Evolutionary conservation across 2,113 vertebrate genomes (phyloP).

Genomic region (Pardalotus punctatus): DNA sequence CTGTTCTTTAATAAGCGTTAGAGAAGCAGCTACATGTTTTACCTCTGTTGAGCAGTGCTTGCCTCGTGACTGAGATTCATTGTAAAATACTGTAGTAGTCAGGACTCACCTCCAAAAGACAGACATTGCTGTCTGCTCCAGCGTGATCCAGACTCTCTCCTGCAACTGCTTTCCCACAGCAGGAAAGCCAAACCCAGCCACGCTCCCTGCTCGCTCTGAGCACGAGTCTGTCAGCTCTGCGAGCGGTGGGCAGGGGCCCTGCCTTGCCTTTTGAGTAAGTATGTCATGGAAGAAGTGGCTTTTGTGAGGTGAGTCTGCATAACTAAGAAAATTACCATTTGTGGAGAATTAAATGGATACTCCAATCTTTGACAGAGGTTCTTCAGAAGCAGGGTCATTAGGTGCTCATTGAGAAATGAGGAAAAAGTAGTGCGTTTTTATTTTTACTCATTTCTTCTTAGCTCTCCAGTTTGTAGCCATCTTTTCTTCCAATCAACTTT

Average conservation of each 20-base stretch:
- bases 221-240: not conserved
- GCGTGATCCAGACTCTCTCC: fast-evolving
- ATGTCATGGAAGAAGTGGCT: not conserved
- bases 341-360: not conserved
- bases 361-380: not conserved
- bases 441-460: not conserved
- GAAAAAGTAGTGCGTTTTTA: not conserved
- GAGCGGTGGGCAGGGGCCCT: fast-evolving
- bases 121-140: not conserved
- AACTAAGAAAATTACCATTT: not conserved
- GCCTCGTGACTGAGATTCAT: not conserved
- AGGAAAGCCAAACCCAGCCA: not conserved
- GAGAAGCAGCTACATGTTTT: not conserved
- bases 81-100: fast-evolving
- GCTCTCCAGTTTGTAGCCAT: not conserved
- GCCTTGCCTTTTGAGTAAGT: not conserved
- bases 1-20: not conserved
- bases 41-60: not conserved
- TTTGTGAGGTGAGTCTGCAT: not conserved
- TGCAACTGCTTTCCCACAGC: not conserved
- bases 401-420: not conserved
- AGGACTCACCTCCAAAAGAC: not conserved
- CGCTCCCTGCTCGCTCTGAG: not conserved
- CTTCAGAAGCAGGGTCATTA: not conserved
- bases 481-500: not conserved